These are phyloP conservation scores for Triplophysa rosa DNA, from an alignment of 2,113 vertebrate genomes.

Conservation along the genomic window DNA sequence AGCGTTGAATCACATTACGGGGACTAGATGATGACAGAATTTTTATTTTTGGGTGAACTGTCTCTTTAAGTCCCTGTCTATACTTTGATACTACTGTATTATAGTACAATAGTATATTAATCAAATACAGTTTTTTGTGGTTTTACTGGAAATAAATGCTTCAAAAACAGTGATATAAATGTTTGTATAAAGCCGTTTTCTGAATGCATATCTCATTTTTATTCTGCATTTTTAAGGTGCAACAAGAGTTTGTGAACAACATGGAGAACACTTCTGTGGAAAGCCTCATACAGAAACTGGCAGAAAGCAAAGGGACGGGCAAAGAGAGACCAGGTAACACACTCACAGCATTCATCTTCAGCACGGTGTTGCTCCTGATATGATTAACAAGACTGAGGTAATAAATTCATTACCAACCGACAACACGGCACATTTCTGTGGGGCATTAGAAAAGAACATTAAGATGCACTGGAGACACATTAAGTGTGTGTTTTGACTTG, in stretches of 20 bases:
- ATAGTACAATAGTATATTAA: too few species aligned
- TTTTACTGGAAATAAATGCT: background rate
- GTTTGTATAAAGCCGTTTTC: background rate
- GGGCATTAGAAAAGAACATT: background rate
- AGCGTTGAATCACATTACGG: too few species aligned
- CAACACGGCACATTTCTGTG: background rate
- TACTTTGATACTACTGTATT: too few species aligned
- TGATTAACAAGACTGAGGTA: background rate
- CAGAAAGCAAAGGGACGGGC: conserved; percentile 94
- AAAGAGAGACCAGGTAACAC: conserved; percentile 93
- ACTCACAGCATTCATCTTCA: background rate
- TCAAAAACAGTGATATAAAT: background rate
- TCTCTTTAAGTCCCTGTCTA: too few species aligned
- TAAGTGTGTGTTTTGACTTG: conserved; percentile 46
- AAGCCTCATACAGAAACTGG: conserved; percentile 90
- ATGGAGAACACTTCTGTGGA: conserved; percentile 93
- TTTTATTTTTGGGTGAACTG: too few species aligned
- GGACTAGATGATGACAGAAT: too few species aligned
- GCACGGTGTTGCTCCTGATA: background rate
- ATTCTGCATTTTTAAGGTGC: conserved; percentile 74
- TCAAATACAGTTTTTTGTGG: too few species aligned
- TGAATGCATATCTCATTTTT: background rate
- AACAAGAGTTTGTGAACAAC: conserved; percentile 94
- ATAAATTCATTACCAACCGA: conserved; percentile 14
- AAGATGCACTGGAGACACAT: conserved; percentile 1